These are phyloP conservation scores for zebrafish (Danio rerio) DNA, from an alignment of 2,113 vertebrate species.

Conservation along the genomic window DNA sequence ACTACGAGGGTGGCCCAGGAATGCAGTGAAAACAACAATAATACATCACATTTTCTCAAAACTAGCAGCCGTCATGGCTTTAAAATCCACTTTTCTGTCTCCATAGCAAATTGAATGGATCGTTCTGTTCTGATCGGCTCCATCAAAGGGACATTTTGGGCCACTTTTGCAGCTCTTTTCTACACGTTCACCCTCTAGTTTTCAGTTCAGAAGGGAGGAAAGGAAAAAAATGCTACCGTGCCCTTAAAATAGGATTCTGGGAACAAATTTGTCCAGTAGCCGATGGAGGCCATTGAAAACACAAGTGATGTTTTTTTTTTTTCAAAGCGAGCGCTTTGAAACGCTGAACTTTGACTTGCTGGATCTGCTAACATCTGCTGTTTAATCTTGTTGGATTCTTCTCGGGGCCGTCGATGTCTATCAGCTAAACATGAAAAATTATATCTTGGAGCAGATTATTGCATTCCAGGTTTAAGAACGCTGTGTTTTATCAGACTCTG, in stretches of 20 bases:
- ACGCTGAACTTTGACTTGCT: constrained; percentile 57
- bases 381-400: constrained; percentile 51
- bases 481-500: not conserved
- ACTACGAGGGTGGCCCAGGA: constrained; percentile 67
- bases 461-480: constrained; percentile 30
- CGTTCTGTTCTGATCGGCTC: not conserved
- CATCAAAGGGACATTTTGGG: not conserved
- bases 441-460: constrained; percentile 11
- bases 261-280: constrained; percentile 49
- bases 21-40: constrained; percentile 70
- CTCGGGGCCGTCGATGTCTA: constrained; percentile 50
- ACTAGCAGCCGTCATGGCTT: constrained; percentile 27
- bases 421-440: constrained; percentile 27
- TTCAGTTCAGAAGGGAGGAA: constrained; percentile 5
- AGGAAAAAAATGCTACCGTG: not conserved
- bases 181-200: not conserved
- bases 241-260: constrained; percentile 25
- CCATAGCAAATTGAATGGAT: not conserved
- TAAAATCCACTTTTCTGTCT: constrained; percentile 13
- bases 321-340: constrained; percentile 51
- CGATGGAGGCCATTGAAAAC: constrained; percentile 59
- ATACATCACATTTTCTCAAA: constrained; percentile 51
- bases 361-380: constrained; percentile 67
- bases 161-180: not conserved
- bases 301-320: constrained; percentile 50